A percentile compares a stretch with the other conserved stretches of the same genome.
These are phyloP conservation scores for Schizopygopsis pylzovi DNA, from an alignment of 2,797 vertebrate genomes.

Conservation along the genomic window DNA sequence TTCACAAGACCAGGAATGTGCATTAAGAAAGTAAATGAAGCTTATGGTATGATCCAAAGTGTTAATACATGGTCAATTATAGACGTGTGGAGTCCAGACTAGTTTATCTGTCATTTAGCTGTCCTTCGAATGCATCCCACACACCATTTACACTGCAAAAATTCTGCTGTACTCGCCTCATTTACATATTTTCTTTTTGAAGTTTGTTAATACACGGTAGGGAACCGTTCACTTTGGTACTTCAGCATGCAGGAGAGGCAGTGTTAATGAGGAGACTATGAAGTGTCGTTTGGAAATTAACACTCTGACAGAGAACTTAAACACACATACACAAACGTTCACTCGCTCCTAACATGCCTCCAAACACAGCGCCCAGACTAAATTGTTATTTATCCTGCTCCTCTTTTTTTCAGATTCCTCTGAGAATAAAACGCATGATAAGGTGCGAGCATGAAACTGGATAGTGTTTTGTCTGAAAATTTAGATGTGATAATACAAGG, in stretches of 20 bases:
- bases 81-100: neutral
- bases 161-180: slow-evolving; percentile 5
- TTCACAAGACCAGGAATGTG: neutral
- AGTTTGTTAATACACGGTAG: slow-evolving; percentile 58
- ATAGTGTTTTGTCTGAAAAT: slow-evolving; percentile 36
- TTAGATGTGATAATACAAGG: slow-evolving; percentile 46
- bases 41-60: neutral
- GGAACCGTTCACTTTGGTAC: slow-evolving; percentile 67
- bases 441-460: slow-evolving; percentile 34
- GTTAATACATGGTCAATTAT: neutral
- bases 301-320: slow-evolving; percentile 47
- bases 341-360: neutral
- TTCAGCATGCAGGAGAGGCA: slow-evolving; percentile 62
- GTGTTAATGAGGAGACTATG: slow-evolving; percentile 70
- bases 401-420: slow-evolving; percentile 10
- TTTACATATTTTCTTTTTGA: neutral
- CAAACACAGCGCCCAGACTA: slow-evolving; percentile 22
- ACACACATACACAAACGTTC: slow-evolving; percentile 2
- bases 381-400: neutral
- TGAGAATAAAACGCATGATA: slow-evolving; percentile 5
- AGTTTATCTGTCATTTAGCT: neutral
- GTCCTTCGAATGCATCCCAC: neutral
- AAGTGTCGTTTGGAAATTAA: slow-evolving; percentile 60
- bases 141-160: neutral
- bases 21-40: neutral